Percentiles rank a stretch among this genome's conserved stretches.
These are phyloP conservation scores for Cinara cedri DNA, from an alignment of 2,888 invertebrate species.

Conservation along the genomic window DNA sequence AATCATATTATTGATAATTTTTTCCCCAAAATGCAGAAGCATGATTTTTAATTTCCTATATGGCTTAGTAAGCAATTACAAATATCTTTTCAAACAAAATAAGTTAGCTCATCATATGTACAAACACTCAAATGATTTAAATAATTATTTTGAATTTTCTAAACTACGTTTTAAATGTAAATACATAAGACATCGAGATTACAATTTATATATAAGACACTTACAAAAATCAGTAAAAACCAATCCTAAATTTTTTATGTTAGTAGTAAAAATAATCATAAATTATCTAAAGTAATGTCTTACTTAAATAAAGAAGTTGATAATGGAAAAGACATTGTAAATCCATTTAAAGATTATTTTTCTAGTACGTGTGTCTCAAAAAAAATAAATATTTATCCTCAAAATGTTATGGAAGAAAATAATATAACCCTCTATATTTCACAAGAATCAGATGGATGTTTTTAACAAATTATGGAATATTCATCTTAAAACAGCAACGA, in stretches of 20 bases:
- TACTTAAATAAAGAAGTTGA: background rate
- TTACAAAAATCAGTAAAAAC: no score
- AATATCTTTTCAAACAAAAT: background rate
- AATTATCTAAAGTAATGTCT: background rate
- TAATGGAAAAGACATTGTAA: no score
- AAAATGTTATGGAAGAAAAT: background rate
- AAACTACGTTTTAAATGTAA: background rate
- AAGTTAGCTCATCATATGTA: background rate
- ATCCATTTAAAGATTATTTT: conserved; percentile 4
- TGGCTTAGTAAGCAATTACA: background rate
- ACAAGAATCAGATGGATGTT: background rate
- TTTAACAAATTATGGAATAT: background rate
- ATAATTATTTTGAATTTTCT: background rate
- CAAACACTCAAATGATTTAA: conserved; percentile 4
- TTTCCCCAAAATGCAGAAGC: background rate
- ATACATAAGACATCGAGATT: background rate
- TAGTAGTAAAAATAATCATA: no score
- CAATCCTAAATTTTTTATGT: no score
- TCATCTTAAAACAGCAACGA: background rate
- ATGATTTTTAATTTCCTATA: background rate
- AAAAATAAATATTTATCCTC: background rate
- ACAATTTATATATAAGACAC: background rate
- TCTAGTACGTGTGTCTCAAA: background rate
- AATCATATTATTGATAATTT: background rate
- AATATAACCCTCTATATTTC: background rate